Evolutionary conservation across 1,140 invertebrate genomes (phyloP), one percentile per base, ranked within the genome.

Genomic region (Chymomyza costata): DNA sequence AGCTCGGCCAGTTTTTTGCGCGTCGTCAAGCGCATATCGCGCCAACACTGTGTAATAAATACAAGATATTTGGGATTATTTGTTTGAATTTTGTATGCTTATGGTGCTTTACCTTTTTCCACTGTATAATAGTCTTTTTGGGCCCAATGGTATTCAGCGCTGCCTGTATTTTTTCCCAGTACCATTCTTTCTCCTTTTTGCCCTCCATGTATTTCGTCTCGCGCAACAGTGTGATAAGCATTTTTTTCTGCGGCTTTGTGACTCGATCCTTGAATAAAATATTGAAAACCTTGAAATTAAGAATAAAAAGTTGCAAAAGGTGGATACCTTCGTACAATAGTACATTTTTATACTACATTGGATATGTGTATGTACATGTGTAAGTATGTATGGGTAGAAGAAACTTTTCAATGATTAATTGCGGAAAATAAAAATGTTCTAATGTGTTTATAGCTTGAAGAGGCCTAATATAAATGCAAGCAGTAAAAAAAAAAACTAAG

Each of bases 121-220:
- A 85, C 25, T 85, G 83, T 13, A 84, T 85, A 1, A 85, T 85
- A n/a, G 83, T 85, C 53, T 85, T 85, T 16, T 85, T 85, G 30
- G 83, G 83, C 1, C 83, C 83, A 19, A 85, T 84, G 17, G 71
- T 85, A 35, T 85, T 85, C 0, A 85, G 50, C 16, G 82, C 82
- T 31, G 74, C 82, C 40, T 84, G 82, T 17, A 84, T 84, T 52
- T 84, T 84, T 39, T 84, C 82, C 82, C 82, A 84, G 39, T 84
- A 84, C 78, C 78, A 84, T 49, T 84, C 82, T 54, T 84, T 84
- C 41, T 84, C 82, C 40, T 84, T 84, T 43, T 84, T 84, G 34
- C 82, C 82, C 62, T 84, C 82, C 82, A 84, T 84, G 40, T 78
- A 82, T 48, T 84, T 84, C 2, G 82, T 84, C 53, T 84, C 82